phyloP scores from a whole-genome alignment of 2,113 vertebrate species.

The Tragelaphus buxtoni region DNA sequence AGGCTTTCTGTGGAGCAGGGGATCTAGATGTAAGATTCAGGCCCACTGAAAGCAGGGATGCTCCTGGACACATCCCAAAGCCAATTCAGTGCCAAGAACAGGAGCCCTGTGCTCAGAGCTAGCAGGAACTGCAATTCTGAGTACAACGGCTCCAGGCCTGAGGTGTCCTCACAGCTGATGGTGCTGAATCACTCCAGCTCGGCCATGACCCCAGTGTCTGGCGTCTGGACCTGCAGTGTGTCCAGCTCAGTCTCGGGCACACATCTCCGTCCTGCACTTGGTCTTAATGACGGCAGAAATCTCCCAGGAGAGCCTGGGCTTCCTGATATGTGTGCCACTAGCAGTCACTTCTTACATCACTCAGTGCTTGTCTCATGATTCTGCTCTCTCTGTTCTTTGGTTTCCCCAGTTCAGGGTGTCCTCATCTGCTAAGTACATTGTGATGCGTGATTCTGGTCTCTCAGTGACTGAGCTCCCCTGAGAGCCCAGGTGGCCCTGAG shows the following conservation, averaged over 20 bases:
- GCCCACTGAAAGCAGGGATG: accelerated
- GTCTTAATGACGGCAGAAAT: accelerated
- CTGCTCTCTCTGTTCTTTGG: not conserved
- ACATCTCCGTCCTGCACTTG: not conserved
- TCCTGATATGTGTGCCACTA: accelerated
- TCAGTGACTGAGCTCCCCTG: not conserved
- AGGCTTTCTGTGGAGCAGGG: not conserved
- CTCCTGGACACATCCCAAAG: not conserved
- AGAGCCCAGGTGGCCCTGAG: no score
- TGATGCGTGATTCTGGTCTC: not conserved
- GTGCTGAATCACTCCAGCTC: not conserved
- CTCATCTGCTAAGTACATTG: not conserved
- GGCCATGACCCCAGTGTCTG: accelerated
- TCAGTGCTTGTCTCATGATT: accelerated
- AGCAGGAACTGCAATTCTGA: accelerated
- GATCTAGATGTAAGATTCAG: not conserved
- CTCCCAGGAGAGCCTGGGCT: not conserved
- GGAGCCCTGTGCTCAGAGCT: not conserved
- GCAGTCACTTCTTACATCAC: accelerated
- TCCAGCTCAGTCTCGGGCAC: not conserved
- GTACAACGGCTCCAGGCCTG: not conserved
- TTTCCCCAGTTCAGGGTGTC: not conserved
- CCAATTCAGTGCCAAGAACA: accelerated
- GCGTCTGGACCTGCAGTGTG: not conserved
- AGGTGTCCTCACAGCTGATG: not conserved